Base-by-base conservation (phyloP, 2,888 invertebrate genomes). In the Drosophila meridionalis region DNA sequence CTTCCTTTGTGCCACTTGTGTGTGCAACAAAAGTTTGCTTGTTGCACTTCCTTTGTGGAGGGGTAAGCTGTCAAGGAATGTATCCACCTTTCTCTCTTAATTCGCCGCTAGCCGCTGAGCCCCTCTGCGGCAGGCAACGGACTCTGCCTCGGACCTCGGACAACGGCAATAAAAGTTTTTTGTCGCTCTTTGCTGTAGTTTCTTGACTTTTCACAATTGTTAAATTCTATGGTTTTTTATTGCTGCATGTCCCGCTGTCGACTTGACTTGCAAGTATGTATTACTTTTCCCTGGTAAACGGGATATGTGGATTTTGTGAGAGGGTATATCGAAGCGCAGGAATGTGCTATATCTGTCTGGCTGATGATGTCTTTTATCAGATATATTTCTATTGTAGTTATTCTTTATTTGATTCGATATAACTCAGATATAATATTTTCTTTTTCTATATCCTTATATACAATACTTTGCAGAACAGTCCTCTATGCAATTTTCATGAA, bases 121-220 rank as follows among this genome's bases (percentile, higher is more conserved):
- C 38, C 20, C 20, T 20, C 20, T 20, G 20, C 20, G 20, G 43
- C 28, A 47, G 43, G 30, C 9, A 20, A n/a, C 47, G 34, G 30
- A 30, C 38, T 14, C n/a, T 9, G 7, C 47, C 38, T 14, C 20
- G 5, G 50, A 30, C 34, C 1, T 45, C 43, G 57, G 30, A 40
- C 38, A 50, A 68, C 63, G 69, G 82, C 65, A 73, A 84, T 80
- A 84, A 84, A 78, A 82, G 71, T 52, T 55, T 55, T 36, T 63
- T 69, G 61, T 76, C 60, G 69, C 64, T 69, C 69, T 62, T 52
- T 30, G 38, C 43, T 45, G 53, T 64, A 69, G 76, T 86, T 82
- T 76, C 81, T 79, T 83, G 82, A 82, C 86, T 80, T 76, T 83
- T 69, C 83, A 69, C 83, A 63, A 80, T 57, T 83, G 73, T 61